phyloP scores from a whole-genome alignment of 2,888 invertebrate genomes.

The Ichneumoninae sp. region DNA sequence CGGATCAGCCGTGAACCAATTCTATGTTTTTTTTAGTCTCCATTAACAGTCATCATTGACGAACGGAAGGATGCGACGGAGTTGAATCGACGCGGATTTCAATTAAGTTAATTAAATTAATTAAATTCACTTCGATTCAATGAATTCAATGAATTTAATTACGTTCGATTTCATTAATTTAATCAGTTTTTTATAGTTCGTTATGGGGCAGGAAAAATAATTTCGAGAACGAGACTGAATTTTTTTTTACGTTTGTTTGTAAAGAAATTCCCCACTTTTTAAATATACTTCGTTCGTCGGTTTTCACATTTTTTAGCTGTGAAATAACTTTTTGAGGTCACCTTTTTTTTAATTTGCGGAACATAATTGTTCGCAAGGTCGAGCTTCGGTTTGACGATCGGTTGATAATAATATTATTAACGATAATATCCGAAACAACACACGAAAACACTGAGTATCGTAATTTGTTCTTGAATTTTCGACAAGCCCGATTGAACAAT shows the following conservation, averaged over 20 bases:
- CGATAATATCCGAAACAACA: neutral
- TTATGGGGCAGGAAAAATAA: neutral
- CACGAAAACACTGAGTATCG: neutral
- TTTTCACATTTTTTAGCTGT: neutral
- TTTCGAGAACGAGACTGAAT: neutral
- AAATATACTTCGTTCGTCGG: too few relatives aligned
- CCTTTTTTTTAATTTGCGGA: too few relatives aligned
- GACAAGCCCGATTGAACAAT: conserved; percentile 1
- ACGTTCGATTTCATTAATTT: too few relatives aligned
- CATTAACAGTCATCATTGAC: neutral
- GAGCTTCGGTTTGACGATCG: neutral
- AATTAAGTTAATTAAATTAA: neutral
- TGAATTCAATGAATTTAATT: too few relatives aligned
- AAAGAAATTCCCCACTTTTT: neutral
- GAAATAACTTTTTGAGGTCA: too few relatives aligned
- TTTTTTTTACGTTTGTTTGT: neutral
- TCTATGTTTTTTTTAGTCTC: conserved; percentile 43
- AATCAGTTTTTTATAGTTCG: neutral
- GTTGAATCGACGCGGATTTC: neutral
- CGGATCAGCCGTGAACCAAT: conserved; percentile 57
- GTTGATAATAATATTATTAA: neutral
- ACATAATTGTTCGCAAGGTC: too few relatives aligned
- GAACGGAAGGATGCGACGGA: neutral
- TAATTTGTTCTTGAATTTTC: neutral
- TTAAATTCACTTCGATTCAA: too few relatives aligned